Evolutionary conservation across 2,797 vertebrate genomes (phyloP).

Genomic region (Bucorvus abyssinicus): DNA sequence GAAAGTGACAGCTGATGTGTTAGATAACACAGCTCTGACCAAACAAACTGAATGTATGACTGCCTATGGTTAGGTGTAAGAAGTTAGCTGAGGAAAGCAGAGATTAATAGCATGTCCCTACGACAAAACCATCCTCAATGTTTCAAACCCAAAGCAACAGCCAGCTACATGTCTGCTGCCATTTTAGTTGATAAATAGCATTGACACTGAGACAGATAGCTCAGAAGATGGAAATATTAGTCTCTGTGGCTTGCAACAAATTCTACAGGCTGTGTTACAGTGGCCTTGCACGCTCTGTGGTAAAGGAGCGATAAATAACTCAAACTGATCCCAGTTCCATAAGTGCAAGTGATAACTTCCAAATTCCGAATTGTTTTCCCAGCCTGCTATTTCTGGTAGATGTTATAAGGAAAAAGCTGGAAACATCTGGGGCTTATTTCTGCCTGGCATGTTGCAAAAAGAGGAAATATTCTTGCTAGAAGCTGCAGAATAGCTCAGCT

Average conservation of each 20-base stretch:
- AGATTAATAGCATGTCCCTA: neutral
- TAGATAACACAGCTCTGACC: neutral
- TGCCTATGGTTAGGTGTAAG: neutral
- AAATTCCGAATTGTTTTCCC: neutral
- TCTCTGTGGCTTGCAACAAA: neutral
- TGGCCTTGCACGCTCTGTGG: neutral
- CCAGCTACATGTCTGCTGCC: neutral
- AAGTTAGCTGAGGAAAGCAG: neutral
- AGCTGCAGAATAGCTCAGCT: neutral
- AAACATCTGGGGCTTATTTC: neutral
- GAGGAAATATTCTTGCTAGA: neutral
- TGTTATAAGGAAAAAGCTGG: neutral
- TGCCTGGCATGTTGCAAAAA: neutral
- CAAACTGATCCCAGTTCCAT: neutral
- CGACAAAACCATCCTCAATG: neutral
- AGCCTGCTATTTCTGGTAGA: neutral
- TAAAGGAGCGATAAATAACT: neutral
- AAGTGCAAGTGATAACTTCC: neutral
- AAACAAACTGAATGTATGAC: neutral
- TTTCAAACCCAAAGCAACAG: conserved; percentile 8
- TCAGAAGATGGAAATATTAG: neutral
- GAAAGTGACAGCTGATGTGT: neutral
- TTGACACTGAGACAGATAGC: neutral
- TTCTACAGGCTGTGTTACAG: neutral
- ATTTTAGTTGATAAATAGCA: neutral